Base-by-base conservation (phyloP, 1,140 invertebrate genomes). In the Zaprionus vittiger region DNA sequence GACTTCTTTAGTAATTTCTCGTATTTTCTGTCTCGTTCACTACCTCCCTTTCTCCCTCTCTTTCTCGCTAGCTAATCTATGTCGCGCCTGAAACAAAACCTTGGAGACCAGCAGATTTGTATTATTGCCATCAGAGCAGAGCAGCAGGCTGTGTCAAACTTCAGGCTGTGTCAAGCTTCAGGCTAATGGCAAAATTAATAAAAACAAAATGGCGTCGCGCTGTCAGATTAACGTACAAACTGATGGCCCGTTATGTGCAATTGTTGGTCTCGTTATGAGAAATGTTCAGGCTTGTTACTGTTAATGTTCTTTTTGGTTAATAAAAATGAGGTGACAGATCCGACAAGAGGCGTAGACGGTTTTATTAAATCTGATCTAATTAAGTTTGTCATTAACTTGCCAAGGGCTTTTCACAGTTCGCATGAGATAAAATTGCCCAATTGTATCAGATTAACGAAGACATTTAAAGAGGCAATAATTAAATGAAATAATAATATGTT, bases 151-250 rank as follows among this genome's bases (percentile, higher is more conserved):
- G 55, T 44, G 11, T 37, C 26, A 31, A 28, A 37, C 28, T 26
- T 20, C 73, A 63, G 71, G 78, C 52, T 52, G n/a, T 44, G 11
- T 37, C 26, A 31, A 28, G 44, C 28, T 26, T 20, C 73, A 63
- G 71, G 78, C 52, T 52, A 72, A 64, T 34, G 54, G 17, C 57
- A 55, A 69, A 74, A 73, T 67, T 54, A 54, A 59, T 67, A 55
- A 68, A 77, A 80, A 80, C 61, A 75, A 80, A 80, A 80, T 80
- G 78, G 65, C 65, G 34, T 62, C 55, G 37, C 31, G 24, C 31
- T 64, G 59, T 64, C 52, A 67, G 57, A 77, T 73, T 73, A 65
- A 55, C 38, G 49, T 49, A 37, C 34, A 77, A 66, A 24, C 54
- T 52, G 55, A 65, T 54, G 47, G 56, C 34, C 20, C 34, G 24